Evolutionary conservation across 2,888 invertebrate genomes (phyloP).

Genomic region (Saturnia pavonia): DNA sequence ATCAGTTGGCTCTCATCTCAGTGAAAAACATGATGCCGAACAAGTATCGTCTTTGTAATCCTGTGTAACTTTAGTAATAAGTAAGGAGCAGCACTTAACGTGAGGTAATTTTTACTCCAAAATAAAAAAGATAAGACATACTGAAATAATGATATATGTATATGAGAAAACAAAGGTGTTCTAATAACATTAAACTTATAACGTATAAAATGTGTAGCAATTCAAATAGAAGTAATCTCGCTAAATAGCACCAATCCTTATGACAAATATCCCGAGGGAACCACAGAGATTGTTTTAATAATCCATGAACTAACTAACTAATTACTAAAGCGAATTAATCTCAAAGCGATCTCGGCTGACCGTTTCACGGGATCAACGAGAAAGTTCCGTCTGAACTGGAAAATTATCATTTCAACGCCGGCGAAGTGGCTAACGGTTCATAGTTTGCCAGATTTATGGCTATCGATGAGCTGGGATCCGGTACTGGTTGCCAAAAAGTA

Average conservation of each 20-base stretch:
- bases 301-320: constrained; percentile 17
- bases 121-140: no score
- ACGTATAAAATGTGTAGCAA: no score
- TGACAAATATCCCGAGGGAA: not conserved
- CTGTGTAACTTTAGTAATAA: no score
- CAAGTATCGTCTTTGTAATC: no score
- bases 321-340: constrained; percentile 14
- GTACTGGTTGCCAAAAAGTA: not conserved
- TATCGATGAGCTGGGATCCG: not conserved
- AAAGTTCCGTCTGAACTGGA: constrained; percentile 17
- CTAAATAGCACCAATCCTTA: not conserved
- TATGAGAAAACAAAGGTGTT: no score
- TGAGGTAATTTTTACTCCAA: no score
- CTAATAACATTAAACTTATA: no score
- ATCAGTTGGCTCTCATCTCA: no score
- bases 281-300: not conserved
- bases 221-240: not conserved
- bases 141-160: no score
- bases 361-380: constrained; percentile 14
- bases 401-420: constrained; percentile 14
- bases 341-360: constrained; percentile 12
- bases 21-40: no score
- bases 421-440: constrained; percentile 15
- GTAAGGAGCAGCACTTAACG: no score
- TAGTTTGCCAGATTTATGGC: constrained; percentile 18